A percentile compares a stretch with the other conserved stretches of the same genome.
phyloP scores from a whole-genome alignment of 2,113 vertebrate genomes.

The Glaucomys volans region DNA sequence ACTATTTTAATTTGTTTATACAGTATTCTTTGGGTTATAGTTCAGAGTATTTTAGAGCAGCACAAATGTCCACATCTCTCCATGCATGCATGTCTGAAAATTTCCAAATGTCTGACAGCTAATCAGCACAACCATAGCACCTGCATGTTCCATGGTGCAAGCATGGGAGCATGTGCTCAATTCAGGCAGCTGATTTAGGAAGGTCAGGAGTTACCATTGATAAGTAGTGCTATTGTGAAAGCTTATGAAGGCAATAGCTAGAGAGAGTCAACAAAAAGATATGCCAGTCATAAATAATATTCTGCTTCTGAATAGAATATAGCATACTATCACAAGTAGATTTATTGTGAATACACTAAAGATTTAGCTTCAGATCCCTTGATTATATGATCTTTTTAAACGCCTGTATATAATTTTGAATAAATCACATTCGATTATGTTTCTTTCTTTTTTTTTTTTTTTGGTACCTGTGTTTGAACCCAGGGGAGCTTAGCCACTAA shows the following conservation, averaged over 20 bases:
- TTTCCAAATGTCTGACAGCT: background rate
- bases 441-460: no score
- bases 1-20: background rate
- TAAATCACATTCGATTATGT: background rate
- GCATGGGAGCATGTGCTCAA: accelerated
- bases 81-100: background rate
- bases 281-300: background rate
- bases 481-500: no score
- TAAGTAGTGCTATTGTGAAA: background rate
- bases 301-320: background rate
- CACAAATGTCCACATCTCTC: background rate
- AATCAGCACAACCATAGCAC: background rate
- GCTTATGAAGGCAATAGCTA: background rate
- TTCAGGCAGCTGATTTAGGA: background rate
- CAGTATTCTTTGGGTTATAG: background rate
- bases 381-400: background rate
- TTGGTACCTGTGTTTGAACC: no score
- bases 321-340: background rate
- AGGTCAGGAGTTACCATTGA: background rate
- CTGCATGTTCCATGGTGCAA: background rate
- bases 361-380: background rate
- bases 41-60: background rate
- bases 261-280: background rate
- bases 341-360: background rate
- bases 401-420: background rate